A percentile compares a stretch with the other conserved stretches of the same genome.
Evolutionary conservation across 2,113 vertebrate genomes (phyloP).

Genomic region (Tyto alba): DNA sequence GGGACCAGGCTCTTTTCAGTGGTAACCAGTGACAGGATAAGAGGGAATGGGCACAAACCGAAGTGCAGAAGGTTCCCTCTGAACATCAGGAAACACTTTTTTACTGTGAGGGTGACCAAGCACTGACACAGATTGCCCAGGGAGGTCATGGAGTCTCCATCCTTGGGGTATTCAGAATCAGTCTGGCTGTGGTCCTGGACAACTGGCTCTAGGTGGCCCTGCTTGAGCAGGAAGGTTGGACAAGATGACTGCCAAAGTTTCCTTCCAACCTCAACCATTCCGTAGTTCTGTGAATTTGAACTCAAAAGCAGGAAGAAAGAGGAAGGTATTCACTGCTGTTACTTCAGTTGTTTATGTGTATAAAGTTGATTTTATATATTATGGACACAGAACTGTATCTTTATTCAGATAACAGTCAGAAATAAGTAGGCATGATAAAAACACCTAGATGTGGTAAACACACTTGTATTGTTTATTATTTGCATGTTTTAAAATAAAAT

Average conservation of each 20-base stretch:
- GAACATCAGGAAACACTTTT: neutral
- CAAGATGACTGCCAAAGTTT: neutral
- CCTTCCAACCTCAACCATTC: neutral
- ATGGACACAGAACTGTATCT: neutral
- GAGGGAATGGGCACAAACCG: neutral
- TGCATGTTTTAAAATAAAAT: neutral
- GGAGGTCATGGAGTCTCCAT: neutral
- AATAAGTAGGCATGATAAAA: neutral
- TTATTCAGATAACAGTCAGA: neutral
- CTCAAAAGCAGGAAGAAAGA: neutral
- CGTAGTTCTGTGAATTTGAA: neutral
- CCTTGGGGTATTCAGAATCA: neutral
- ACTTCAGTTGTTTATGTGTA: neutral
- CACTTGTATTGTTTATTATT: neutral
- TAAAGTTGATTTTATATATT: neutral
- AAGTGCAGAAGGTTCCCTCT: neutral
- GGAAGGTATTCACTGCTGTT: neutral
- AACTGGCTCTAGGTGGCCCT: neutral
- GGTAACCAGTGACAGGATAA: neutral
- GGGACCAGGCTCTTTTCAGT: neutral
- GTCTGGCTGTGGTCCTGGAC: neutral
- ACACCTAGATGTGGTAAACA: neutral
- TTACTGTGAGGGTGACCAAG: neutral
- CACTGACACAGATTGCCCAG: neutral
- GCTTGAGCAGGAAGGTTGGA: neutral